Conservation (phyloP, 1,140 invertebrate species). For the Octopus sinensis region DNA sequence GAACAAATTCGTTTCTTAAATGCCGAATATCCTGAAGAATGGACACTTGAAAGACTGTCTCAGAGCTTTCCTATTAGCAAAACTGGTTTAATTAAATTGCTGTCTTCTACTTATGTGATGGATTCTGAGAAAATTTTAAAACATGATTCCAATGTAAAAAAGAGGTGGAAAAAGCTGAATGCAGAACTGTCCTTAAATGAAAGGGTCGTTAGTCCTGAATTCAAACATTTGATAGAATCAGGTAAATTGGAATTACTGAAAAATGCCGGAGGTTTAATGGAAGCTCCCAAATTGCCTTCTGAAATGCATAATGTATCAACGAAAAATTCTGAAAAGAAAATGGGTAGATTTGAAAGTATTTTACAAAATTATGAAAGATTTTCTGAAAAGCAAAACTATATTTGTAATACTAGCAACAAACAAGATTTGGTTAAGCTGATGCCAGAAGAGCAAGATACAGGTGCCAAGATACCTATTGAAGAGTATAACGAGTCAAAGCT, state of each 20-base stretch:
- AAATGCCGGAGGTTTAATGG: constrained; percentile 29
- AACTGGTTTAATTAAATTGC: constrained; percentile 48
- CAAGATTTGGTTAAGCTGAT: not conserved
- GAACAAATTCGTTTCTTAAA: constrained; percentile 75
- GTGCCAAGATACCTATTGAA: too few relatives aligned
- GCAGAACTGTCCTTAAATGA: constrained; percentile 15
- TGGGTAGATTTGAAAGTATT: constrained; percentile 20
- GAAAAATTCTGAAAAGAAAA: not conserved
- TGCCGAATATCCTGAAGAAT: constrained; percentile 67
- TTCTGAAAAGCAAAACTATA: not conserved
- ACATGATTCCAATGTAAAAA: constrained; percentile 41
- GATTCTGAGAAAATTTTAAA: constrained; percentile 31
- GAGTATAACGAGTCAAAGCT: too few relatives aligned
- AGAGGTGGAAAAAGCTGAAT: constrained; percentile 36
- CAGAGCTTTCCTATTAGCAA: constrained; percentile 75
- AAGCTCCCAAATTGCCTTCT: not conserved
- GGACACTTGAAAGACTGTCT: constrained; percentile 70
- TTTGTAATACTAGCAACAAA: not conserved
- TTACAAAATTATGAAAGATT: constrained; percentile 5
- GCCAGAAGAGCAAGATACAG: too few relatives aligned
- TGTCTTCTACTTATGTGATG: constrained; percentile 36
- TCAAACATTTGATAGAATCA: constrained; percentile 20
- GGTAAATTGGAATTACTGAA: constrained; percentile 29
- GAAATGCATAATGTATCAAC: not conserved
- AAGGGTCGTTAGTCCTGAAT: constrained; percentile 21